These are phyloP conservation scores for Arion vulgaris DNA, from an alignment of 1,140 invertebrate species.

Conservation along the genomic window DNA sequence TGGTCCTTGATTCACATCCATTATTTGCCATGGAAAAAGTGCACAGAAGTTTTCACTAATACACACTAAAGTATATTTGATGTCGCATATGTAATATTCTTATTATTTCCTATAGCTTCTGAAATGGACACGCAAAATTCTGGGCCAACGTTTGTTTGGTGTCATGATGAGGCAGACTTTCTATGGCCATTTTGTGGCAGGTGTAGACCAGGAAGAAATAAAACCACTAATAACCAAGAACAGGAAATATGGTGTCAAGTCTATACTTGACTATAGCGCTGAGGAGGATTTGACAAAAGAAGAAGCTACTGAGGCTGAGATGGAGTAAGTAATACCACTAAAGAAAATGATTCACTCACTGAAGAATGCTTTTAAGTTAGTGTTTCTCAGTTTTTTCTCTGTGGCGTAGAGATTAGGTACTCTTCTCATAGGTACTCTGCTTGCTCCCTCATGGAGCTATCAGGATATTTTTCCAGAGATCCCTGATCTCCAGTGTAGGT, in stretches of 20 bases:
- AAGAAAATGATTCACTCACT: not conserved
- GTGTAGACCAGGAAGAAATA: constrained; percentile 65
- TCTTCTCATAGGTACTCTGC: not conserved
- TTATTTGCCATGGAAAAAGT: no score
- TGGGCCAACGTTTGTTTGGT: constrained; percentile 90
- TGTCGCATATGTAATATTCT: no score
- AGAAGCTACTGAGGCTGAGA: constrained; percentile 90
- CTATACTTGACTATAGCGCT: constrained; percentile 98
- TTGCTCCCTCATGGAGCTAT: no score
- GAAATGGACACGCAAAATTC: constrained; percentile 83
- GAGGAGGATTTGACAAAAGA: constrained; percentile 91
- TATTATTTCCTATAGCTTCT: constrained; percentile 81
- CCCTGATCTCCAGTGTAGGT: no score
- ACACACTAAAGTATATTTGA: no score
- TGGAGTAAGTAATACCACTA: constrained; percentile 82
- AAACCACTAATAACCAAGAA: constrained; percentile 83
- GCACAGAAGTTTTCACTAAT: no score
- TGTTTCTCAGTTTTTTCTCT: not conserved
- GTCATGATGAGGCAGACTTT: constrained; percentile 94
- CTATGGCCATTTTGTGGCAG: constrained; percentile 96
- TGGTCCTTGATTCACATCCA: no score
- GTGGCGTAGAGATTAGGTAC: no score
- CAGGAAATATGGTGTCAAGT: constrained; percentile 95
- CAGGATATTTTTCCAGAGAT: no score
- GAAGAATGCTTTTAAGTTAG: not conserved